Percentiles rank a stretch among this genome's conserved stretches.
Evolutionary conservation across 1,140 invertebrate genomes (phyloP).

Genomic region (Leptinotarsa undecemlineata): DNA sequence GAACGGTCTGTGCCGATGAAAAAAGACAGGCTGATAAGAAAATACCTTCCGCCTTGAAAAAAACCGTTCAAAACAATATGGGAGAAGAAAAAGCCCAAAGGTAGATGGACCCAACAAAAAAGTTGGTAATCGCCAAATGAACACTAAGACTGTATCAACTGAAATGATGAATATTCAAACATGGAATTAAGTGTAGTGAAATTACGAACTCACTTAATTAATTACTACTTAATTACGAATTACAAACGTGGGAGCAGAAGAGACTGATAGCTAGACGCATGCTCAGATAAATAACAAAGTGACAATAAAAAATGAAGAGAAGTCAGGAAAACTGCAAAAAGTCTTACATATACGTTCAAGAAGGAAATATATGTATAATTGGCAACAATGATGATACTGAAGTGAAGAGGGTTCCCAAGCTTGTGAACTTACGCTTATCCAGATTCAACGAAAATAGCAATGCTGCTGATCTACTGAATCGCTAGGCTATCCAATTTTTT

Average conservation of each 20-base stretch:
- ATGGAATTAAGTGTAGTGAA: neutral
- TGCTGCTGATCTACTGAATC: neutral
- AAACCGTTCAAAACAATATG: no score
- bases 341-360: neutral
- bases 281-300: neutral
- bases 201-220: no score
- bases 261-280: neutral
- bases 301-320: neutral
- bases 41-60: neutral
- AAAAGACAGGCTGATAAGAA: neutral
- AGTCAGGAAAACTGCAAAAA: neutral
- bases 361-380: neutral
- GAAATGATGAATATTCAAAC: neutral
- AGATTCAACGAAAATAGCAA: neutral
- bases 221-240: no score
- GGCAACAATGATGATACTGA: neutral
- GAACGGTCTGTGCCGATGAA: neutral
- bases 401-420: neutral
- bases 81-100: neutral
- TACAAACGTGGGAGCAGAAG: neutral
- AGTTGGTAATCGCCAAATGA: neutral
- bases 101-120: neutral
- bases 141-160: neutral
- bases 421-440: neutral
- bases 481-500: no score